Evolutionary conservation across 2,888 invertebrate species (phyloP), one percentile per base, ranked within the genome.

Genomic region (Epirrita christyi): DNA sequence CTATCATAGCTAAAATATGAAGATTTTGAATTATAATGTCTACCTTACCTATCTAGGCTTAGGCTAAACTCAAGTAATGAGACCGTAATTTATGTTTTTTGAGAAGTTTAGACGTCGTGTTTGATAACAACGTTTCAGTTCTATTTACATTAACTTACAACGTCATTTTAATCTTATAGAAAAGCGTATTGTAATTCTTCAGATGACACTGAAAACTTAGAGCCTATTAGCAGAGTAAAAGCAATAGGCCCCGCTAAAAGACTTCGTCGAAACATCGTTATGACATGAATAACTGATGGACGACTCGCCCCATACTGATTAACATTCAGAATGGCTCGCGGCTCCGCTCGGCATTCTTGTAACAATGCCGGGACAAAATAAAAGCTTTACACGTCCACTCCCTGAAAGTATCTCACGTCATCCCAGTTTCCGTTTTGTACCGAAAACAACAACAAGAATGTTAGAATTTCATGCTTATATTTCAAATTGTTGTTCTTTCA

Each of bases 311-410:
- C 80, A 78, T 75, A 78, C 78, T 83, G 81, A 90, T 90, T 91
- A 88, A 82, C 88, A 91, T 90, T 90, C 90, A 84, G 78, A 76
- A 75, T 76, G 71, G 79, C 80, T 77, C 74, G 71, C 78, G 75
- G 80, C 83, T 80, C 72, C 75, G 82, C 85, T 85, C 80, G 71
- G 79, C 81, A 81, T 84, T 86, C 83, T 80, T 79, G 85, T 83
- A 85, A 88, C 88, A 89, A 88, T 88, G 83, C 85, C 80, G 70
- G 75, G 76, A 82, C 83, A 80, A 88, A 89, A 89, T 89, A 88
- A 90, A 90, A 90, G 83, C 88, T 80, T 80, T 78, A 82, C 89
- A 86, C 88, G 90, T 88, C 81, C 84, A 77, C 72, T 78, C 72
- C 72, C 76, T 85, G 83, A 89, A 88, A 86, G 82, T 84, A 84